Base-by-base conservation (phyloP, 2,797 vertebrate species). In the Limosa lapponica region DNA sequence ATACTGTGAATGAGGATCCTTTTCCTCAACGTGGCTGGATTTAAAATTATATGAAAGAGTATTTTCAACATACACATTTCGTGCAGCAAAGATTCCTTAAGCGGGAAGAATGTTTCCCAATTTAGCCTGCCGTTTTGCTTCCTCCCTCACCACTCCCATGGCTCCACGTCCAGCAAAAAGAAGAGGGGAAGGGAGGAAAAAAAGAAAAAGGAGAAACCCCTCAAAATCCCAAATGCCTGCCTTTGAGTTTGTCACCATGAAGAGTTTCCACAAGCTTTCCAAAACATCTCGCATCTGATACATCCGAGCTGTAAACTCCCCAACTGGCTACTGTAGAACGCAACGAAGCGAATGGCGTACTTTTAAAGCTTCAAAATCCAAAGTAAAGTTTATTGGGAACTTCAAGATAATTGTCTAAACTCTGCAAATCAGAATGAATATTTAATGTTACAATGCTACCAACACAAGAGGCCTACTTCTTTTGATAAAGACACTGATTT, bases 401-500 rank as follows among this genome's bases (percentile, higher is more conserved):
- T 55, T 79, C 70, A 79, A 78, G 81, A 62, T 81, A 75, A 93
- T 80, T 86, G 77, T 82, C 90, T 91, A 39, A 67, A 52, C 44
- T 65, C 16, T 59, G 61, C 55, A 87, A 93, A 92, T 93, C 39
- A 74, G 69, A 89, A 93, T 75, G 25, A 96, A 93, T 93, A 94
- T 64, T 94, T 89, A 93, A 93, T 62, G 57, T 77, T 58, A 88
- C 69, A 79, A 34, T 66, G 80, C 71, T 85, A 83, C n/a, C 28
- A 62, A 19, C 85, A 94, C 75, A 95, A 81, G 87, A 90, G 62
- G 44, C 32, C 20, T 58, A 43, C 64, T 81, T 73, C 74, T 88
- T 93, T 57, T 75, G 82, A 96, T 92, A 92, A 80, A 37, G 27
- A 92, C 73, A 91, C 61, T 80, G 88, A 90, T 94, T 84, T 93